These are phyloP conservation scores for Drosophila flavopinicola DNA, from an alignment of 2,888 invertebrate species.

Conservation along the genomic window DNA sequence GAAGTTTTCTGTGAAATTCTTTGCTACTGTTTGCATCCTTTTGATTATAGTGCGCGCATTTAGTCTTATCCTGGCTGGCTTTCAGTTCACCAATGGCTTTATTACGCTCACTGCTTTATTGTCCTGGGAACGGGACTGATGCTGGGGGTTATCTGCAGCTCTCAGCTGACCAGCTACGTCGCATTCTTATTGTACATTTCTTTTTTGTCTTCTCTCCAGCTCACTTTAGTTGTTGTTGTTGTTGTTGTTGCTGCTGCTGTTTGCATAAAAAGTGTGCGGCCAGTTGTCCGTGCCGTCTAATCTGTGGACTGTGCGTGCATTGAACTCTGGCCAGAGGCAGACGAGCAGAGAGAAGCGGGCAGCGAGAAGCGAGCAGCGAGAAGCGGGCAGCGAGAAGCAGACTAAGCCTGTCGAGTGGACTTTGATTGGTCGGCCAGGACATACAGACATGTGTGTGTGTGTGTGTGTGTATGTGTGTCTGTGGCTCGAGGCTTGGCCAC, in stretches of 20 bases:
- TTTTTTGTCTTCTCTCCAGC: neutral
- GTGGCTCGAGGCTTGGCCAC: constrained; percentile 19
- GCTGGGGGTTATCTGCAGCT: constrained; percentile 27
- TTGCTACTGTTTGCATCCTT: constrained; percentile 7
- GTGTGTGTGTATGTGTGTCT: constrained; percentile 16
- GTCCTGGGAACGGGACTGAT: constrained; percentile 1
- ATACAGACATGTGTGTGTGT: constrained; percentile 11
- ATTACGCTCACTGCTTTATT: constrained; percentile 12
- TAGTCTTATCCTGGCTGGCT: constrained; percentile 2
- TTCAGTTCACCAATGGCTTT: constrained; percentile 13
- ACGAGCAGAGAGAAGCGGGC: neutral
- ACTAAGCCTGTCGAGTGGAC: constrained; percentile 43
- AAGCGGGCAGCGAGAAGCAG: constrained; percentile 5
- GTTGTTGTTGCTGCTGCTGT: constrained; percentile 16
- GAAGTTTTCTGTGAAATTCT: neutral
- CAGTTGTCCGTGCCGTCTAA: constrained; percentile 54
- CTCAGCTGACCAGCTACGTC: constrained; percentile 18
- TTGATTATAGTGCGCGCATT: constrained; percentile 1
- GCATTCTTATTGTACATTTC: constrained; percentile 36
- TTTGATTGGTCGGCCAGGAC: constrained; percentile 41
- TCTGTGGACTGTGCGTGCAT: constrained; percentile 65
- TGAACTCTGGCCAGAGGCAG: constrained; percentile 35
- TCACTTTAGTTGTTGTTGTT: constrained; percentile 4
- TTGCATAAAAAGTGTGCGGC: constrained; percentile 46
- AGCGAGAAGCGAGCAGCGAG: neutral